These are phyloP conservation scores for Ceyx cyanopectus DNA, from an alignment of 2,113 vertebrate species.

Conservation along the genomic window DNA sequence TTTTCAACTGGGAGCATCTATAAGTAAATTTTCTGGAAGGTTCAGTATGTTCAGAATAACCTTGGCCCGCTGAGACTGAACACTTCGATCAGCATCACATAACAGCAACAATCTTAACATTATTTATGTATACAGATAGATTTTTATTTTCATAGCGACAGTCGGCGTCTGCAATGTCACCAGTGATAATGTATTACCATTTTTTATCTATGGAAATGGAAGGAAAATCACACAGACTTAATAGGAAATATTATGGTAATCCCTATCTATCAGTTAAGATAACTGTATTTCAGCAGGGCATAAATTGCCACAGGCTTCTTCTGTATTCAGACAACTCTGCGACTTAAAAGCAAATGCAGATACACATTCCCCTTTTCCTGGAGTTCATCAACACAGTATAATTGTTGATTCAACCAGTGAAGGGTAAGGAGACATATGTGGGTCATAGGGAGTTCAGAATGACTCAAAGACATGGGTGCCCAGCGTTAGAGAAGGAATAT, in stretches of 20 bases:
- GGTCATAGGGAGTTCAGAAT: not conserved
- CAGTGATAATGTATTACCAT: constrained; percentile 26
- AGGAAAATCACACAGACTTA: constrained; percentile 54
- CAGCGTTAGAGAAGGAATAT: too few relatives aligned
- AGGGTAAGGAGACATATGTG: constrained; percentile 12
- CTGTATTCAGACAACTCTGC: constrained; percentile 37
- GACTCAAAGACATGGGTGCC: not conserved
- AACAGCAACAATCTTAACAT: constrained; percentile 3
- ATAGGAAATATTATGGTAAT: constrained; percentile 66
- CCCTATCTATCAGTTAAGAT: constrained; percentile 61
- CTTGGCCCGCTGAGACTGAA: not conserved
- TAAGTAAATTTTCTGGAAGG: not conserved
- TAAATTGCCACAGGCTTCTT: constrained; percentile 55
- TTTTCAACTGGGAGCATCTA: not conserved
- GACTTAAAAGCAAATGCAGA: constrained; percentile 54
- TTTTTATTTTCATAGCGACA: constrained; percentile 50
- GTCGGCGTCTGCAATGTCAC: constrained; percentile 45
- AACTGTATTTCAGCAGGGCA: constrained; percentile 58
- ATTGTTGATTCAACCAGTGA: constrained; percentile 12
- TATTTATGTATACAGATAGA: constrained; percentile 37
- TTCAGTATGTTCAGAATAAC: not conserved
- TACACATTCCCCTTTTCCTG: not conserved
- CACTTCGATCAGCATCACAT: not conserved
- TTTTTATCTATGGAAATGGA: constrained; percentile 61
- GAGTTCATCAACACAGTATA: constrained; percentile 11